Conservation (phyloP, 2,797 vertebrate genomes). For the Rhyacichthys aspro region DNA sequence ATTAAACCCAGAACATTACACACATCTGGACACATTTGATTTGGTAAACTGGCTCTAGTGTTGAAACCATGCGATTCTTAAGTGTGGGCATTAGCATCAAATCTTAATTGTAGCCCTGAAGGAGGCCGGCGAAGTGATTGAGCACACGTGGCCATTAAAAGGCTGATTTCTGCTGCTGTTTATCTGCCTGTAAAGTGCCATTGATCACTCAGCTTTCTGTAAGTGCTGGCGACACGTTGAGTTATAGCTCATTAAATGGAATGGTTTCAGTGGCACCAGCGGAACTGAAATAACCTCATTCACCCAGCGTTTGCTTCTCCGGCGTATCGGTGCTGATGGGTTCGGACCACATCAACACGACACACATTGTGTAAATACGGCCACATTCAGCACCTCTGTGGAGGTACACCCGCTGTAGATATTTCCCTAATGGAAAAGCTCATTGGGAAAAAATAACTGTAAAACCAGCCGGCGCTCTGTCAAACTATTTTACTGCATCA, state of each 20-base stretch:
- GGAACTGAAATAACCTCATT: slow-evolving; percentile 56
- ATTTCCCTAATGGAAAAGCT: slow-evolving; percentile 77
- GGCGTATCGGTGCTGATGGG: slow-evolving; percentile 28
- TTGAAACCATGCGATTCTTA: slow-evolving; percentile 4
- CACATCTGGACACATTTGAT: not conserved
- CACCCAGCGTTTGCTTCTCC: slow-evolving; percentile 17
- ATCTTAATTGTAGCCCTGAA: slow-evolving; percentile 27
- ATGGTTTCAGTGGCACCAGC: slow-evolving; percentile 52
- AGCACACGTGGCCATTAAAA: slow-evolving; percentile 48
- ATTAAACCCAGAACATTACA: not conserved
- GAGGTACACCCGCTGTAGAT: slow-evolving; percentile 34
- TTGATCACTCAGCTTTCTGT: slow-evolving; percentile 44
- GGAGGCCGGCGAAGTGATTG: slow-evolving; percentile 47
- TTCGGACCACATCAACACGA: slow-evolving; percentile 5
- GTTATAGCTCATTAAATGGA: slow-evolving; percentile 64
- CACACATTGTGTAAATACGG: slow-evolving; percentile 10
- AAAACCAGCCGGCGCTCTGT: slow-evolving; percentile 68
- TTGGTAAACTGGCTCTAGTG: not conserved
- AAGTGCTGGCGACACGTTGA: slow-evolving; percentile 36
- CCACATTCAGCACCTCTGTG: slow-evolving; percentile 26
- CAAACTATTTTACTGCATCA: slow-evolving; percentile 76
- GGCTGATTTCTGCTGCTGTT: slow-evolving; percentile 40
- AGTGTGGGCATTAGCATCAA: slow-evolving; percentile 20
- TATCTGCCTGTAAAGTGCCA: slow-evolving; percentile 64
- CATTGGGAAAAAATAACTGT: slow-evolving; percentile 70